Evolutionary conservation across 2,888 invertebrate genomes (phyloP), one percentile per base, ranked within the genome.

Genomic region (Falcaria lacertinaria): DNA sequence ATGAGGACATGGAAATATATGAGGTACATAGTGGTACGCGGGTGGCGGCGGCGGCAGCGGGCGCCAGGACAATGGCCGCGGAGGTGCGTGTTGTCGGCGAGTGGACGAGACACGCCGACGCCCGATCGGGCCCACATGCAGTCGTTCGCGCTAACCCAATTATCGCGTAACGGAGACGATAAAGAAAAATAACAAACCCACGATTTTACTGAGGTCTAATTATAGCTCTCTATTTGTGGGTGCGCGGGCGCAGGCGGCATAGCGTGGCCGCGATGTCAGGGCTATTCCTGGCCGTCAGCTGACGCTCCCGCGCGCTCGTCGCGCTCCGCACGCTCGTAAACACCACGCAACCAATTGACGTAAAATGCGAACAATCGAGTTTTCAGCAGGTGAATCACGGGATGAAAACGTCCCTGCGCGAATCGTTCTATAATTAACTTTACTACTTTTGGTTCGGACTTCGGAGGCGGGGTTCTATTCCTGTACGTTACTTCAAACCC

Each of bases 131-230:
- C 87, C 87, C 88, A 87, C 88, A 88, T 87, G 85, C 81, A 85
- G 63, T 78, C 78, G 72, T 60, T 65, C 69, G 61, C 71, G 74
- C 86, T 88, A 88, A 89, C 88, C 88, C 88, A 89, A 89, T 89
- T 89, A 88, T 86, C 88, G 82, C 85, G 85, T 84, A 86, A 86
- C 87, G 80, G 84, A 85, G 80, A 84, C 87, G 87, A 85, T 87
- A 86, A 88, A 88, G 88, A 89, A 89, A 89, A 89, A 89, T 88
- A 89, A 88, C 88, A 88, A 89, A 88, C 89, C 89, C 89, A 89
- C 89, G 89, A 88, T 89, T 89, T 87, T 84, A 85, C 85, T 77
- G 87, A 57, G 73, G 74, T 85, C 88, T 89, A 89, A 88, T 86
- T 86, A 86, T 89, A 89, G 87, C 72, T 62, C 60, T 80, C 86